Evolutionary conservation across 1,140 invertebrate species (phyloP).

Genomic region (Drosophila carrolli): DNA sequence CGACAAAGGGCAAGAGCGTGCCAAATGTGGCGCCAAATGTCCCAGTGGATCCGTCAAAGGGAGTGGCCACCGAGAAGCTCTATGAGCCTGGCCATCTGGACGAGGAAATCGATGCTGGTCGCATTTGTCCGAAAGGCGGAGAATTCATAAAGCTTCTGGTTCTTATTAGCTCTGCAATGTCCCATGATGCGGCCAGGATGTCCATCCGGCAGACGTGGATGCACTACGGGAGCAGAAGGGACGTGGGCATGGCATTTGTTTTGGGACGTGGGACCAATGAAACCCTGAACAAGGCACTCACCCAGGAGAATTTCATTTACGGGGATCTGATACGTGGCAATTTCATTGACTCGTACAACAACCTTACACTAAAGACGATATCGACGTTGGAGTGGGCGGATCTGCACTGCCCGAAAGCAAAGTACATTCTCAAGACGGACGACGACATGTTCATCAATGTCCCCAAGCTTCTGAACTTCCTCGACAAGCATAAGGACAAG

Average conservation of each 20-base stretch:
- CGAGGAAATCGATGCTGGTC: conserved; percentile 86
- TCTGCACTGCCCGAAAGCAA: conserved; percentile 90
- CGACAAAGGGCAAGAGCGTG: conserved; percentile 39
- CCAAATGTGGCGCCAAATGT: conserved; percentile 5
- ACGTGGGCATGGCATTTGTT: conserved; percentile 91
- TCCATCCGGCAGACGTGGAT: conserved; percentile 95
- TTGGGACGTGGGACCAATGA: conserved; percentile 87
- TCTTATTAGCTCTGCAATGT: conserved; percentile 92
- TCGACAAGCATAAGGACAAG: conserved; percentile 89
- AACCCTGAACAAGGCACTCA: conserved; percentile 86
- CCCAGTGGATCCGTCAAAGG: conserved; percentile 69
- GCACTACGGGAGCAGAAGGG: conserved; percentile 89
- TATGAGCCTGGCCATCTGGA: conserved; percentile 88
- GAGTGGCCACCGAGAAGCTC: conserved; percentile 85
- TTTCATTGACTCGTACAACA: conserved; percentile 94
- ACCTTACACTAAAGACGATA: conserved; percentile 94
- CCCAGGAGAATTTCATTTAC: conserved; percentile 89
- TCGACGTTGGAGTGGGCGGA: conserved; percentile 94
- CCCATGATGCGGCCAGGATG: conserved; percentile 90
- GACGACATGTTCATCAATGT: conserved; percentile 97
- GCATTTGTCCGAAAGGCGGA: conserved; percentile 88
- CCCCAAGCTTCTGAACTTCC: conserved; percentile 89
- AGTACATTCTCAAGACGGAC: conserved; percentile 93
- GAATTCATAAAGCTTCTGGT: conserved; percentile 89
- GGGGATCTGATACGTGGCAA: conserved; percentile 91